Conservation (phyloP, 2,113 vertebrate species). For the Dipodomys merriami region DNA sequence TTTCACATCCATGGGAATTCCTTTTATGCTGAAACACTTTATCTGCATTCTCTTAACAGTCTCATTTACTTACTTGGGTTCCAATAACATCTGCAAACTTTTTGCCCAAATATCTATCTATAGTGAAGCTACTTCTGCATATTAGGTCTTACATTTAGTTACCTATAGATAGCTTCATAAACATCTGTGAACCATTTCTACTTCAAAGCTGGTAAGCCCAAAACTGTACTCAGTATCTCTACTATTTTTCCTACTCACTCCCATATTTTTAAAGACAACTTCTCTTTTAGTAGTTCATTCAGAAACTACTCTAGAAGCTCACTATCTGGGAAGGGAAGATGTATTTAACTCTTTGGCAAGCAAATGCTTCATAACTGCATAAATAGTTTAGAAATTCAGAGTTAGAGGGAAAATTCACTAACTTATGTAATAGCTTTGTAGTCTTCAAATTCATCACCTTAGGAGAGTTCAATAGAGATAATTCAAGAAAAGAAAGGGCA, state of each 20-base stretch:
- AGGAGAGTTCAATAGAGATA: background rate
- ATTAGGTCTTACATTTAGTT: constrained; percentile 1
- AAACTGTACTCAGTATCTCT: background rate
- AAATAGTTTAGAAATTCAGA: constrained; percentile 9
- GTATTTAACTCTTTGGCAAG: background rate
- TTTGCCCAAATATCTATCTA: background rate
- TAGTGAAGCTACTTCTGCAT: background rate
- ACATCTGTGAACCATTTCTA: background rate
- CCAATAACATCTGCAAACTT: background rate
- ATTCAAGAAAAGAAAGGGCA: background rate
- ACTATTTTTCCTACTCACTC: background rate
- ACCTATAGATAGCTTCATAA: background rate
- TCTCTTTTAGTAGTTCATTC: background rate
- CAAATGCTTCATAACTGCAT: background rate
- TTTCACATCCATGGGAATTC: constrained; percentile 3
- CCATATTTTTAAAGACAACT: background rate
- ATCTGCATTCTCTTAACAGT: background rate
- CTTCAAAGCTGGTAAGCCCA: background rate
- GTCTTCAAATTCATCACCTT: background rate
- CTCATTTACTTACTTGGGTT: background rate
- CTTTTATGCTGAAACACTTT: background rate
- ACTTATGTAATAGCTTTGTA: background rate
- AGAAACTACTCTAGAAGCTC: background rate
- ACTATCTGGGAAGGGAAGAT: background rate
- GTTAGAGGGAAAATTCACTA: background rate